phyloP scores from a whole-genome alignment of 2,797 vertebrate species.

The Phataginus tricuspis region DNA sequence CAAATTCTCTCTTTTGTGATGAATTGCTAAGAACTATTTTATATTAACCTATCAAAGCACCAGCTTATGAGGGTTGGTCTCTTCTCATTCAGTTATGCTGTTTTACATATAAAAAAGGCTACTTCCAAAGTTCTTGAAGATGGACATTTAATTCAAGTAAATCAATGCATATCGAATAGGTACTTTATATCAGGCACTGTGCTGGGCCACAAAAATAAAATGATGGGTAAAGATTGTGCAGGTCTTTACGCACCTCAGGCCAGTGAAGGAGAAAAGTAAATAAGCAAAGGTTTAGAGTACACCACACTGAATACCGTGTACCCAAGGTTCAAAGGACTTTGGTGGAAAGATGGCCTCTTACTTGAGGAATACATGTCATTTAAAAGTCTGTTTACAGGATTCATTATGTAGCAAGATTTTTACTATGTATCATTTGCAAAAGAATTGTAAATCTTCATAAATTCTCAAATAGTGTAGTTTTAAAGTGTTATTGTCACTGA shows the following conservation, averaged over 20 bases:
- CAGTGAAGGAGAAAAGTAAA: neutral
- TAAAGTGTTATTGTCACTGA: neutral
- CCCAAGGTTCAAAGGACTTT: neutral
- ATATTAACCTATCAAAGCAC: constrained; percentile 35
- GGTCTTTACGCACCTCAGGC: neutral
- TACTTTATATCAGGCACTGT: neutral
- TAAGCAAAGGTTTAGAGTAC: neutral
- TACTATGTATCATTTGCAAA: neutral
- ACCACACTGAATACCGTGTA: neutral
- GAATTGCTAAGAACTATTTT: neutral
- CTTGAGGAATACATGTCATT: neutral
- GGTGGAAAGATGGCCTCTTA: neutral
- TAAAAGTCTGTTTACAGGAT: neutral
- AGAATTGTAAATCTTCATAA: neutral
- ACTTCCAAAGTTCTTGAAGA: neutral
- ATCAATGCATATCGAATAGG: neutral
- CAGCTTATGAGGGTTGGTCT: neutral
- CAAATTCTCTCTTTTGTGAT: neutral
- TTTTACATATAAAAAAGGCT: neutral
- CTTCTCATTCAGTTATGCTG: neutral
- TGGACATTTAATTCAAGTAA: neutral
- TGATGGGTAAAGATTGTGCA: neutral
- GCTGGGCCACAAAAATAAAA: neutral
- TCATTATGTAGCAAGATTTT: neutral
- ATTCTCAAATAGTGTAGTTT: neutral